phyloP scores from a whole-genome alignment of 2,113 vertebrate species.

The Hypomesus transpacificus region DNA sequence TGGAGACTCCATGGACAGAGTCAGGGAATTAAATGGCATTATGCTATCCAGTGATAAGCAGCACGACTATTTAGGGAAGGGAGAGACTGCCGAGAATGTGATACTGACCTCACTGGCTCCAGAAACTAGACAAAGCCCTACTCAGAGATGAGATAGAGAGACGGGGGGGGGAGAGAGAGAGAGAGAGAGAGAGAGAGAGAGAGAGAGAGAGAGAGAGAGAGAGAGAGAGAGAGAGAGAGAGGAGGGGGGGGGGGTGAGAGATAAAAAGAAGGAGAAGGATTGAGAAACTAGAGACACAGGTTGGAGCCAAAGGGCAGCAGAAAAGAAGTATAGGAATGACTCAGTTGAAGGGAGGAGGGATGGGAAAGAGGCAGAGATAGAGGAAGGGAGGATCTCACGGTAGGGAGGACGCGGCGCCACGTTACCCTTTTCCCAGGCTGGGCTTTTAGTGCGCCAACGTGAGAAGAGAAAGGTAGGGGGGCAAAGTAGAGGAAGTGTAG shows the following conservation, averaged over 20 bases:
- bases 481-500: neutral
- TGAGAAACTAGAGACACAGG: neutral
- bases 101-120: slow-evolving; percentile 7
- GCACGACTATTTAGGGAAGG: neutral
- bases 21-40: neutral
- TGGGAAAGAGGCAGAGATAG: slow-evolving; percentile 3
- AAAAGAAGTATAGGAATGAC: slow-evolving; percentile 6
- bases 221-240: neutral
- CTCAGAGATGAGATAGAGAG: slow-evolving; percentile 5
- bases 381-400: neutral
- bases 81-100: neutral
- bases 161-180: neutral
- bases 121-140: slow-evolving; percentile 10
- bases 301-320: neutral
- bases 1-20: neutral
- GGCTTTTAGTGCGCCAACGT: neutral
- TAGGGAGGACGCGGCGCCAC: slow-evolving; percentile 7
- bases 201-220: neutral
- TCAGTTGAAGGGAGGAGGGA: slow-evolving; percentile 1
- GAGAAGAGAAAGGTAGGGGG: neutral
- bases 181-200: neutral
- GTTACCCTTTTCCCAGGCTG: slow-evolving; percentile 6
- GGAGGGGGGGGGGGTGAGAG: neutral
- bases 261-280: neutral
- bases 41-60: neutral